Percentiles rank a stretch among this genome's conserved stretches.
phyloP scores from a whole-genome alignment of 2,797 vertebrate species.

The Somateria mollissima region DNA sequence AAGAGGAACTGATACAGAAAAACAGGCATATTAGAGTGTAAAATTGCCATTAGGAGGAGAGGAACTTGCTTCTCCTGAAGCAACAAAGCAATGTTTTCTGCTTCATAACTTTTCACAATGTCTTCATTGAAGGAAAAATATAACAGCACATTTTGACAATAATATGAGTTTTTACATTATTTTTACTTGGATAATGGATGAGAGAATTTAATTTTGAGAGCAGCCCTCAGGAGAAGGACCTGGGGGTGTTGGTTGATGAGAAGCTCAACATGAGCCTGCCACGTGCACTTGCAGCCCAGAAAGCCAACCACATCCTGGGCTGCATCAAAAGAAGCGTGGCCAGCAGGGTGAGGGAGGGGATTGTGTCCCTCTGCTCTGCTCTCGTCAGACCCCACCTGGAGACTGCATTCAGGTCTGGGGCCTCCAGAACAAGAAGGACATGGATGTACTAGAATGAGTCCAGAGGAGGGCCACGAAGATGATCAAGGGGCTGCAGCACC shows the following conservation, averaged over 20 bases:
- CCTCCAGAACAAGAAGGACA: not conserved
- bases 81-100: not conserved
- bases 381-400: not conserved
- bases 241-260: not conserved
- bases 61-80: not conserved
- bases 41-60: not conserved
- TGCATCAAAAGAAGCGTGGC: not conserved
- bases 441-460: not conserved
- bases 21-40: not conserved
- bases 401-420: not conserved
- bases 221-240: not conserved
- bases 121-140: not conserved
- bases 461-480: not conserved
- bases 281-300: not conserved
- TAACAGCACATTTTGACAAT: not conserved
- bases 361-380: not conserved
- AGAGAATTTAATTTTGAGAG: not conserved
- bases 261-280: not conserved
- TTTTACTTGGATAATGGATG: not conserved
- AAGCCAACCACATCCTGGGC: not conserved
- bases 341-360: not conserved
- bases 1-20: not conserved
- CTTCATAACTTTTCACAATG: not conserved
- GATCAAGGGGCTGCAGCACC: not conserved
- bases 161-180: not conserved